These are phyloP conservation scores for Drosophila insularis DNA, from an alignment of 1,140 invertebrate genomes.

Conservation along the genomic window DNA sequence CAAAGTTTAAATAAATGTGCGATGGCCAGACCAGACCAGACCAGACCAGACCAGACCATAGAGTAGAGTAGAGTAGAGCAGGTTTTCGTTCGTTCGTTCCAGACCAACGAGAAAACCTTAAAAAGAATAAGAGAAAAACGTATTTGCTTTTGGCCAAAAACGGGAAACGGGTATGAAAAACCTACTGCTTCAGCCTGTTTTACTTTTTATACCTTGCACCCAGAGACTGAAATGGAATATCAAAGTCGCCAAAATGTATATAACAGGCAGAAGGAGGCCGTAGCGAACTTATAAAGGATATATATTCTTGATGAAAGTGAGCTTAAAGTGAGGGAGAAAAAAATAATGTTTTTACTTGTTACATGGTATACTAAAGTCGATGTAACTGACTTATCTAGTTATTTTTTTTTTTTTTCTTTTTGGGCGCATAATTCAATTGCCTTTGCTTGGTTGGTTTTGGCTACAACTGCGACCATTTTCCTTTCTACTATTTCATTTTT, in stretches of 20 bases:
- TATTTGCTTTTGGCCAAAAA: constrained; percentile 1
- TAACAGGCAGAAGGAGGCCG: no score
- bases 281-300: no score
- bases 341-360: no score
- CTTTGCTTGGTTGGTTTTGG: constrained; percentile 28
- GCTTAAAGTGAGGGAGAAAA: no score
- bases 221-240: no score
- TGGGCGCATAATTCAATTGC: constrained; percentile 63
- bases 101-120: constrained; percentile 20
- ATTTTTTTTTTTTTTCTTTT: constrained; percentile 8
- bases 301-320: no score
- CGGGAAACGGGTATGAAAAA: no score
- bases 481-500: not conserved
- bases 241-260: no score
- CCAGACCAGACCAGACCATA: not conserved
- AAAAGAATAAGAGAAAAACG: not conserved
- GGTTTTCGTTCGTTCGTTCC: not conserved
- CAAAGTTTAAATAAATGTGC: constrained; percentile 67
- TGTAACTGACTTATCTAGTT: no score
- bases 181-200: constrained; percentile 36
- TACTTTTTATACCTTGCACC: constrained; percentile 12
- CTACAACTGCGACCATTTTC: constrained; percentile 20
- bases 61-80: not conserved
- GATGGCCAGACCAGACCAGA: not conserved
- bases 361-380: no score